A percentile compares a stretch with the other conserved stretches of the same genome.
Evolutionary conservation across 2,888 invertebrate genomes (phyloP).

Genomic region (Mycalesis mineus): DNA sequence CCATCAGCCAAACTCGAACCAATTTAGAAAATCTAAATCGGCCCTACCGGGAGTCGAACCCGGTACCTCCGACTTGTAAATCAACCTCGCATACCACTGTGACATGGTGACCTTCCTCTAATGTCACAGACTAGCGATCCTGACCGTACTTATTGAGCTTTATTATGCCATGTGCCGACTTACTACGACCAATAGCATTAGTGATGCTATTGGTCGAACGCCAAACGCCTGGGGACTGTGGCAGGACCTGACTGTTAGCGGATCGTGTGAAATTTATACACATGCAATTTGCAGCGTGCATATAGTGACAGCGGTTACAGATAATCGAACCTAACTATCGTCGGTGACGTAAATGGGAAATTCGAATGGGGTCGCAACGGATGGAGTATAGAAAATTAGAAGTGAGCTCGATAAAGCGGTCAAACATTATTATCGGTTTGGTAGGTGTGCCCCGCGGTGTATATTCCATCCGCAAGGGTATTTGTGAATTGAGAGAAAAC

Average conservation of each 20-base stretch:
- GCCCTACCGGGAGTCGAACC: no score
- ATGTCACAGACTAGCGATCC: no score
- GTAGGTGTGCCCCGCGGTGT: no score
- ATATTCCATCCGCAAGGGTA: no score
- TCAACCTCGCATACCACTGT: no score
- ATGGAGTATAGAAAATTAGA: conserved; percentile 13
- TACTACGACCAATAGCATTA: no score
- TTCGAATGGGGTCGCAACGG: conserved; percentile 8
- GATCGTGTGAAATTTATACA: conserved; percentile 31
- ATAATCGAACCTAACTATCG: conserved; percentile 26
- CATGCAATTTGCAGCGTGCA: conserved; percentile 25
- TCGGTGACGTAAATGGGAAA: conserved; percentile 21
- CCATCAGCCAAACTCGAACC: no score
- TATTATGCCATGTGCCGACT: conserved; percentile 57
- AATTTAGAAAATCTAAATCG: no score
- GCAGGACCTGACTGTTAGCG: conserved; percentile 26
- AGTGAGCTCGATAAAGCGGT: background rate
- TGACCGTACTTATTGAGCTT: conserved; percentile 59
- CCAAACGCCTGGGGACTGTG: conserved; percentile 55
- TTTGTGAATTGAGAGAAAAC: no score
- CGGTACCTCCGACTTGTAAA: no score
- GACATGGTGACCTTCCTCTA: no score
- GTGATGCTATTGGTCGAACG: conserved; percentile 58
- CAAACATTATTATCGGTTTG: background rate
- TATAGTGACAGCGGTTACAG: conserved; percentile 24